These are phyloP conservation scores for Aphelocoma coerulescens DNA, from an alignment of 2,113 vertebrate species.

Conservation along the genomic window DNA sequence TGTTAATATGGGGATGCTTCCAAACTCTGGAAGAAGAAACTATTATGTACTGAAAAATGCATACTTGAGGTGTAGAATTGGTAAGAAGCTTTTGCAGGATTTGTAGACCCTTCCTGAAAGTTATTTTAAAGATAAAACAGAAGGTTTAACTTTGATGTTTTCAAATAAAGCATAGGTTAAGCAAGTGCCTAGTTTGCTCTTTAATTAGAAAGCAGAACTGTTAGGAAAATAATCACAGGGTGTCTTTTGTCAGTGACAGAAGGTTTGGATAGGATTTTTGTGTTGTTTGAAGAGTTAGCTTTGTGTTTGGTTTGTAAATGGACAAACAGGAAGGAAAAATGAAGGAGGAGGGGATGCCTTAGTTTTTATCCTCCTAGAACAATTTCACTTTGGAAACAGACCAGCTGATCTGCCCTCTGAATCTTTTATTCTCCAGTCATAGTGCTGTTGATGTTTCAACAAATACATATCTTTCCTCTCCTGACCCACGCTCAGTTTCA, in stretches of 20 bases:
- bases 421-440: constrained; percentile 5
- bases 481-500: constrained; percentile 5
- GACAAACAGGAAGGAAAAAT: constrained; percentile 23
- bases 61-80: not conserved
- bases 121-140: not conserved
- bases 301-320: constrained; percentile 37
- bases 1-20: not conserved
- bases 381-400: not conserved
- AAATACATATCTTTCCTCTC: not conserved
- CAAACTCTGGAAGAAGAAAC: not conserved
- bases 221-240: constrained; percentile 37
- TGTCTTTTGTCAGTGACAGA: constrained; percentile 31
- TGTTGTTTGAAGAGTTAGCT: constrained; percentile 19
- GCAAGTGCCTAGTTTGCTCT: not conserved
- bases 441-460: not conserved
- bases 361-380: not conserved
- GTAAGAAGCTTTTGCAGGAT: not conserved
- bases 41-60: not conserved
- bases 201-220: constrained; percentile 61
- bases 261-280: not conserved
- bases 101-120: not conserved
- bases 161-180: constrained; percentile 14
- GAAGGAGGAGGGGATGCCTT: not conserved
- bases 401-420: not conserved
- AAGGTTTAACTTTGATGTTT: not conserved